phyloP scores from a whole-genome alignment of 2,797 vertebrate species.

The Galago senegalensis region DNA sequence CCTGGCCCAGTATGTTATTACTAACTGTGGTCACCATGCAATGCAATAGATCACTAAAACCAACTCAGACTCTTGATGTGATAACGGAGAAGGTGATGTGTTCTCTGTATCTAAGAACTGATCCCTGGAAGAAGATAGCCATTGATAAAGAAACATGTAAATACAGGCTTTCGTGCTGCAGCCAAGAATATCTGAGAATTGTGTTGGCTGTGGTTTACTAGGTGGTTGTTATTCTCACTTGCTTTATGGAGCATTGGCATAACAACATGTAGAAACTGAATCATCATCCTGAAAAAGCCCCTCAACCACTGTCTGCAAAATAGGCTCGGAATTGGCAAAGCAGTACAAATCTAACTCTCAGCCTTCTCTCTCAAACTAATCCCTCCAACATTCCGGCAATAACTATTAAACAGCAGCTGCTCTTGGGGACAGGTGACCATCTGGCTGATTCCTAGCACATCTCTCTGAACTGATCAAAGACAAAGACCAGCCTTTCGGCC shows the following conservation, averaged over 20 bases:
- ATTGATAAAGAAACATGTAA: neutral
- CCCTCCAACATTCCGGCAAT: neutral
- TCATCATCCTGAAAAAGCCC: neutral
- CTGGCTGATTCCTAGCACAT: neutral
- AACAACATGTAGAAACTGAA: neutral
- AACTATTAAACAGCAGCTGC: neutral
- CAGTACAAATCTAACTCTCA: neutral
- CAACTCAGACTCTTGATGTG: conserved; percentile 28
- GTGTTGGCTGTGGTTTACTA: neutral
- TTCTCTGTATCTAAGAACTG: conserved; percentile 18
- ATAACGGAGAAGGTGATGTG: conserved; percentile 28
- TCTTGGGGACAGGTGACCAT: neutral
- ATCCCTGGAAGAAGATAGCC: neutral
- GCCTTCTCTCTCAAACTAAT: neutral
- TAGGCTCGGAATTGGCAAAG: neutral
- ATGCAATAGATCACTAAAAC: neutral
- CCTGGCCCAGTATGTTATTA: neutral
- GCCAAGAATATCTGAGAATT: neutral
- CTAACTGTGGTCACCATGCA: neutral
- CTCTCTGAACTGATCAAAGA: conserved; percentile 36
- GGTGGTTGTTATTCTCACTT: neutral
- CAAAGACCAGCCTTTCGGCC: neutral
- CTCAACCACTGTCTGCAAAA: neutral
- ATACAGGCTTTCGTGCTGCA: neutral
- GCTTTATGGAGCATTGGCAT: neutral